Conservation (phyloP, 1,140 invertebrate species). For the Calliphora vicina region DNA sequence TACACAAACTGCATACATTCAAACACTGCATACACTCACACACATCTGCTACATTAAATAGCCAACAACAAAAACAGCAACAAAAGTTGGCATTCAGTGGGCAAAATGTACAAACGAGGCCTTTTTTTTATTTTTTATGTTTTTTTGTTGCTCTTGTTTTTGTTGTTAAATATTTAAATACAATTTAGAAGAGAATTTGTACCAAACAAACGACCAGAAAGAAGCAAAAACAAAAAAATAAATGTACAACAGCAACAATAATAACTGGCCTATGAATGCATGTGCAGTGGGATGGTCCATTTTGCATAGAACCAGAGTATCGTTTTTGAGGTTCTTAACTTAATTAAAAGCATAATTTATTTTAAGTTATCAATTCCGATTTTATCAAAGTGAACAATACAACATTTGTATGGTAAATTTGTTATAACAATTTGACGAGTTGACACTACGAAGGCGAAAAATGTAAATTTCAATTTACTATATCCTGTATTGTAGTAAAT, state of each 20-base stretch:
- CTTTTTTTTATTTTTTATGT: not conserved
- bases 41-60: not conserved
- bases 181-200: constrained; percentile 1
- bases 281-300: too few relatives aligned
- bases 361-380: too few relatives aligned
- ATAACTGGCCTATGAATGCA: too few relatives aligned
- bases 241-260: not conserved
- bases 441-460: too few relatives aligned
- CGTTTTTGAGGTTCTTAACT: too few relatives aligned
- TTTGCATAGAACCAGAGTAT: not conserved
- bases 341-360: too few relatives aligned
- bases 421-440: too few relatives aligned
- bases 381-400: not conserved
- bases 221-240: not conserved
- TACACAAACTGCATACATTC: not conserved
- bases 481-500: too few relatives aligned
- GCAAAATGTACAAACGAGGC: not conserved
- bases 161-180: constrained; percentile 4
- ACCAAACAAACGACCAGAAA: not conserved
- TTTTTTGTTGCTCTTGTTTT: not conserved
- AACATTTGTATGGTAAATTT: too few relatives aligned
- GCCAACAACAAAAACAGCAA: not conserved
- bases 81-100: constrained; percentile 12
- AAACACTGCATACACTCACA: too few relatives aligned
- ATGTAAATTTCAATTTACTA: too few relatives aligned